Evolutionary conservation across 2,888 invertebrate species (phyloP), one percentile per base, ranked within the genome.

Genomic region (Cotesia congregata): DNA sequence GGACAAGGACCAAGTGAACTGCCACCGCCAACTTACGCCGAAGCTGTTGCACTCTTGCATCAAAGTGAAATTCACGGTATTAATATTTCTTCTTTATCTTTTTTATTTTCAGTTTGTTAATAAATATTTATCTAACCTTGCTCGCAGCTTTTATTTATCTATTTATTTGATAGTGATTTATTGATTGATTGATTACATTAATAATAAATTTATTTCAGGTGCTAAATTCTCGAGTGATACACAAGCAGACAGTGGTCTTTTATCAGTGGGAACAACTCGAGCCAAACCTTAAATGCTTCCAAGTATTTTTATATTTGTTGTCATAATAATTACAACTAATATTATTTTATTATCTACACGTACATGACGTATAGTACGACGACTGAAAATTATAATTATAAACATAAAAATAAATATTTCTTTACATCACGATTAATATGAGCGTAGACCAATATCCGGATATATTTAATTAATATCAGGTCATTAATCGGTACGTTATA

Each of bases 1-100:
- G 82, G 85, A 78, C 86, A 84, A 79, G 85, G 90, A 70, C 90
- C 87, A 75, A 91, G 91, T 15, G 93, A 92, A 85, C 90, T 91
- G 41, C 93, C 93, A 9, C 93, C 93, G 2, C 93, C 93, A 0
- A 91, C 93, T 12, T 93, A 93, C 84, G 92, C 93, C 83, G 93
- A 93, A 90, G 93, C 93, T 38, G 83, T 87, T 65, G 85, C 86
- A 62, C 80, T 87, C 20, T 83, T 87, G 15, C 85, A 84, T 72
- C 87, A 85, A 72, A 79, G 82, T 67, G 84, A 83, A 67, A 81
- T 82, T 68, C 84, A 84, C 75, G 87, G 87, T 85, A 80, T 80
- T 71, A 39, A 30, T 67, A 74, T 61, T 50, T n/a, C 1, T 70
- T 30, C 30, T 30, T 30, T 30, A 3, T 3, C 30, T 30, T 30